phyloP scores from a whole-genome alignment of 1,140 invertebrate species.

The Macrobrachium rosenbergii region DNA sequence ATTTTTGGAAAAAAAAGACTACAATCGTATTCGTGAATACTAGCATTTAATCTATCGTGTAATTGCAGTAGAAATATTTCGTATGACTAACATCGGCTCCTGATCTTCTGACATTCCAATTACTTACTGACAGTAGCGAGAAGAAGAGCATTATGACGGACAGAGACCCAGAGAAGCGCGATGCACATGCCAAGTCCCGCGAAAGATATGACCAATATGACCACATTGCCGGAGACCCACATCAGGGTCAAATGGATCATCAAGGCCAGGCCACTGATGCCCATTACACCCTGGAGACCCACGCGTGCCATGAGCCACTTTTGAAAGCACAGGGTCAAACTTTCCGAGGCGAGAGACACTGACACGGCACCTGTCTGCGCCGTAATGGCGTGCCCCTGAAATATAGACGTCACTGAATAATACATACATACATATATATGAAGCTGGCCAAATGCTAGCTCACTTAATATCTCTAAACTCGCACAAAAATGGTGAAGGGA shows the following conservation, averaged over 20 bases:
- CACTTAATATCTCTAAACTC: too few relatives aligned
- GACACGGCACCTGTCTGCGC: slow-evolving; percentile 34
- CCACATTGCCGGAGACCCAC: slow-evolving; percentile 26
- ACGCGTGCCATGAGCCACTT: slow-evolving; percentile 22
- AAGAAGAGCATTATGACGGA: slow-evolving; percentile 47
- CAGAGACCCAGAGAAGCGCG: slow-evolving; percentile 43
- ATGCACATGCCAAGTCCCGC: slow-evolving; percentile 32
- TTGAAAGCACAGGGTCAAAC: slow-evolving; percentile 22
- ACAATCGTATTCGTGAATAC: too few relatives aligned
- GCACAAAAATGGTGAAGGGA: too few relatives aligned
- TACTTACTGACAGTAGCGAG: slow-evolving; percentile 56
- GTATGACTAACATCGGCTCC: neutral
- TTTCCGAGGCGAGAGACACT: slow-evolving; percentile 8
- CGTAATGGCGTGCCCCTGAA: slow-evolving; percentile 14
- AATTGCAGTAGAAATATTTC: too few relatives aligned
- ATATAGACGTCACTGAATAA: neutral
- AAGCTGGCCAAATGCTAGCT: too few relatives aligned
- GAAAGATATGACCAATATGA: slow-evolving; percentile 26
- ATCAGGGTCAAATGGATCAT: slow-evolving; percentile 33
- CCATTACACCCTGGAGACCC: slow-evolving; percentile 46
- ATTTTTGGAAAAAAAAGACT: too few relatives aligned
- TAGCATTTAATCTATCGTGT: too few relatives aligned
- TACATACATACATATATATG: neutral
- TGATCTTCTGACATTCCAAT: too few relatives aligned
- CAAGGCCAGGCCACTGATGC: slow-evolving; percentile 16